Percentiles rank a stretch among this genome's conserved stretches.
Conservation (phyloP, 2,888 invertebrate species). For the Sphaerophoria rueppellii region DNA sequence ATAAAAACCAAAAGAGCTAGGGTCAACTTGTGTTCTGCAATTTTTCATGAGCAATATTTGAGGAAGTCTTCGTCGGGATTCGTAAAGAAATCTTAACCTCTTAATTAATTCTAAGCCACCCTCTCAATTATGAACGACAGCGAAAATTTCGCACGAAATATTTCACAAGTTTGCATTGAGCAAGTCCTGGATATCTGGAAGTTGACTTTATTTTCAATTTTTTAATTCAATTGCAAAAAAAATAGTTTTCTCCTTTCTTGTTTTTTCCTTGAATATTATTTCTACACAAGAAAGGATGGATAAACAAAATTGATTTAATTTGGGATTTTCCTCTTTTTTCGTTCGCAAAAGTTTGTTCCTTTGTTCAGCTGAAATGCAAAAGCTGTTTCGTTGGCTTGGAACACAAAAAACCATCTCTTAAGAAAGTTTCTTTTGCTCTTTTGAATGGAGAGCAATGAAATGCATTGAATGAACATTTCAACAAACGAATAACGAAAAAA, state of each 20-base stretch:
- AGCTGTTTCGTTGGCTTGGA: constrained; percentile 5
- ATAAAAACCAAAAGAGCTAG: constrained; percentile 24
- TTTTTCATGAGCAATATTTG: constrained; percentile 11
- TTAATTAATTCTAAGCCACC: too few species aligned
- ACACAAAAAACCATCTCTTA: constrained; percentile 18
- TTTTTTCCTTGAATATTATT: neutral
- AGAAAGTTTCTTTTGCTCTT: constrained; percentile 11
- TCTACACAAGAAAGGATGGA: neutral
- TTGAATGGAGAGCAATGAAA: neutral
- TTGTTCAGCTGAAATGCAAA: neutral
- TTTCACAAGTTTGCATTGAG: neutral
- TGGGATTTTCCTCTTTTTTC: constrained; percentile 29
- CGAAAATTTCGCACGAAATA: too few species aligned
- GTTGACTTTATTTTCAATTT: constrained; percentile 6
- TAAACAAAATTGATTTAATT: constrained; percentile 47
- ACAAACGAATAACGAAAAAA: neutral
- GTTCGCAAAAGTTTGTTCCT: constrained; percentile 21
- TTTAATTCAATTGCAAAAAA: constrained; percentile 38
- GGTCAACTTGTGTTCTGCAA: constrained; percentile 16
- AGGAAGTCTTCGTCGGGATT: neutral
- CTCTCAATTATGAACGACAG: too few species aligned
- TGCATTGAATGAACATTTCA: neutral
- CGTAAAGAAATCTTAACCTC: neutral
- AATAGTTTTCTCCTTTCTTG: constrained; percentile 7
- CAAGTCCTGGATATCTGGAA: neutral